A percentile compares a stretch with the other conserved stretches of the same genome.
These are phyloP conservation scores for Etia nguti DNA, from an alignment of 2,113 vertebrate species.

Conservation along the genomic window DNA sequence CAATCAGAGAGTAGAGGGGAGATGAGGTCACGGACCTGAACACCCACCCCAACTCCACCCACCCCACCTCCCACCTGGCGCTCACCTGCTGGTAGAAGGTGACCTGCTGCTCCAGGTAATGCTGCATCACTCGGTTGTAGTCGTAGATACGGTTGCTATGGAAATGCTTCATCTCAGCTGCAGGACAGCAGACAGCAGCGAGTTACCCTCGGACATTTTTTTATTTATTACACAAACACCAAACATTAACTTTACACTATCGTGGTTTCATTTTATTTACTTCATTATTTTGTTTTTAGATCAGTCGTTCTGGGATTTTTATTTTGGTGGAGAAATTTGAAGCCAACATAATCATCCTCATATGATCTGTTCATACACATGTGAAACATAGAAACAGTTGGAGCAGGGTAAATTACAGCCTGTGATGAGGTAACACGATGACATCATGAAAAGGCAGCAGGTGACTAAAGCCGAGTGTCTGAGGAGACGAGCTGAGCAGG, in stretches of 20 bases:
- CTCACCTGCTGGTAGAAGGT: constrained; percentile 89
- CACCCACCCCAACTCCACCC: not conserved
- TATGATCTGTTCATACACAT: not conserved
- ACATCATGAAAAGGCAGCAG: not conserved
- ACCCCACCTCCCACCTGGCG: rapidly evolving
- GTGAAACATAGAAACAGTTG: not conserved
- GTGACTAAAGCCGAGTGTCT: not conserved
- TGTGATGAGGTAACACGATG: not conserved
- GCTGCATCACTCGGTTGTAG: constrained; percentile 89
- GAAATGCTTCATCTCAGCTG: constrained; percentile 97
- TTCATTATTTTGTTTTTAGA: not conserved
- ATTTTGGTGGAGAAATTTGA: not conserved
- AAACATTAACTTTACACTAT: not conserved
- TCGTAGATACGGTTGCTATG: constrained; percentile 95
- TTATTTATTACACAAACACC: not conserved
- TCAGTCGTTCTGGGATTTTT: not conserved
- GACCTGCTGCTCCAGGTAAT: constrained; percentile 87
- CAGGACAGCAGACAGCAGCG: not conserved
- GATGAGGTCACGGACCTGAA: not conserved
- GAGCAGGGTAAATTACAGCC: not conserved
- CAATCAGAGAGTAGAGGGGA: constrained; percentile 16
- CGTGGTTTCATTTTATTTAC: not conserved
- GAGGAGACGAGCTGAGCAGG: not conserved
- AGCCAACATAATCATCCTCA: not conserved
- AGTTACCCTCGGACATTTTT: not conserved